Base-by-base conservation (phyloP, 2,888 invertebrate genomes). In the Lagria hirta region DNA sequence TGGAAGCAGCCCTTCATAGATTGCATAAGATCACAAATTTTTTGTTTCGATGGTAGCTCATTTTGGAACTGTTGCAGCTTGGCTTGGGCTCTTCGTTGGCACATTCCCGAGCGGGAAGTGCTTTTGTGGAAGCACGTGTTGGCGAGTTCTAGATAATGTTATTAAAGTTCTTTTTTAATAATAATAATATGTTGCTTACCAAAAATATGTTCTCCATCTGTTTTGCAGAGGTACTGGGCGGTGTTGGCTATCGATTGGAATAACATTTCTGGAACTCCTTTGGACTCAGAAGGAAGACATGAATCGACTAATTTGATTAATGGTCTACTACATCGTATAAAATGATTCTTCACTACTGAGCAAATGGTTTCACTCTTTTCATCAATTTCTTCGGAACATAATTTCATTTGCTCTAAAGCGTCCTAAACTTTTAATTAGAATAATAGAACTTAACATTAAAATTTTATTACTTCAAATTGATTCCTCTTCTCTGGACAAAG, bases 201-300 rank as follows among this genome's bases (percentile, higher is more conserved):
- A 20, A 62, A 55, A 29, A 63, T 55, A 30, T 62, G 63, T 48
- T 62, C 61, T 1, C 61, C 63, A 43, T 63, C 60, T 12, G 51
- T 43, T 35, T 52, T 52, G 40, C 58, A 60, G 2, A 60, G 8
- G 33, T 60, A 54, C 1, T 52, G 40, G 4, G 43, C 20, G 4
- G 43, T 36, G 3, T 47, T 15, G 1, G 50, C 10, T 1, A 54
- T 2, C 11, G 51, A 43, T 23, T 55, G 28, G 2, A 55, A 22
- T 4, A 54, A n/a, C 24, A 57, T 46, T 1, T 45, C 11, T 3
- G 60, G 58, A 14, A 58, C 24, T 11, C 49, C 49, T 28, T 48
- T 57, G 2, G 57, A 51, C 38, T 49, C 41, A 26, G 47, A 40
- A 24, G 60, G 58, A 14, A 62, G 44, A 27, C 62, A 62, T 14